These are phyloP conservation scores for Synanthedon vespiformis DNA, from an alignment of 2,888 invertebrate genomes.

Conservation along the genomic window DNA sequence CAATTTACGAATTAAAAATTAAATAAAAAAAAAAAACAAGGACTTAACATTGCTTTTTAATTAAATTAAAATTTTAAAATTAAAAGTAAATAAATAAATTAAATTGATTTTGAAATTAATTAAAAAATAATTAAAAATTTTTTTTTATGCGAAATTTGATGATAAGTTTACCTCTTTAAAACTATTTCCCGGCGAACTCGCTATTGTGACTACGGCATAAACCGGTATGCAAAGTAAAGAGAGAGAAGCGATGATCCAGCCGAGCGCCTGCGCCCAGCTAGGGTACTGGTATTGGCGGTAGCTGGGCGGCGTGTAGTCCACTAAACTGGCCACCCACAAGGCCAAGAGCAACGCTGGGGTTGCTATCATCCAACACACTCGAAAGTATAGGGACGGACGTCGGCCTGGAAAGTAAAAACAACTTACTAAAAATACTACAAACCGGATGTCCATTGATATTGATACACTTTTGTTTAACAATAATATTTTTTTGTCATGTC, in stretches of 20 bases:
- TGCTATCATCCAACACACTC: constrained; percentile 86
- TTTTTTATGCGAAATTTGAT: neutral
- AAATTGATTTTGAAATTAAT: too few species aligned
- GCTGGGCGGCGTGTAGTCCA: constrained; percentile 87
- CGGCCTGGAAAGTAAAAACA: constrained; percentile 35
- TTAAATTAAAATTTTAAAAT: too few species aligned
- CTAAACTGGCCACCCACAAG: constrained; percentile 89
- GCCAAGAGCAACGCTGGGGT: constrained; percentile 85
- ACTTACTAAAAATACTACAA: too few species aligned
- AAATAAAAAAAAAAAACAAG: constrained; percentile 2
- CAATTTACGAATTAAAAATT: neutral
- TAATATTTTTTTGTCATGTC: too few species aligned
- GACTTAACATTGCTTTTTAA: too few species aligned
- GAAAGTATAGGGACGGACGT: constrained; percentile 83
- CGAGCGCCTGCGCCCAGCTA: constrained; percentile 85
- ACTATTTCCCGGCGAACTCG: constrained; percentile 77
- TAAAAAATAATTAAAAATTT: too few species aligned
- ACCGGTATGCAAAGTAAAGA: constrained; percentile 89
- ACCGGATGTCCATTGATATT: too few species aligned
- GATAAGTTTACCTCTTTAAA: constrained; percentile 74
- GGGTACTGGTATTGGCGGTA: constrained; percentile 88
- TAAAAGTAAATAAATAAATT: too few species aligned
- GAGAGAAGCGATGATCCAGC: constrained; percentile 87
- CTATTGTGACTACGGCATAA: constrained; percentile 79
- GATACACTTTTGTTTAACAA: too few species aligned